These are phyloP conservation scores for Gerosis bhagava DNA, from an alignment of 2,888 invertebrate species.

Conservation along the genomic window DNA sequence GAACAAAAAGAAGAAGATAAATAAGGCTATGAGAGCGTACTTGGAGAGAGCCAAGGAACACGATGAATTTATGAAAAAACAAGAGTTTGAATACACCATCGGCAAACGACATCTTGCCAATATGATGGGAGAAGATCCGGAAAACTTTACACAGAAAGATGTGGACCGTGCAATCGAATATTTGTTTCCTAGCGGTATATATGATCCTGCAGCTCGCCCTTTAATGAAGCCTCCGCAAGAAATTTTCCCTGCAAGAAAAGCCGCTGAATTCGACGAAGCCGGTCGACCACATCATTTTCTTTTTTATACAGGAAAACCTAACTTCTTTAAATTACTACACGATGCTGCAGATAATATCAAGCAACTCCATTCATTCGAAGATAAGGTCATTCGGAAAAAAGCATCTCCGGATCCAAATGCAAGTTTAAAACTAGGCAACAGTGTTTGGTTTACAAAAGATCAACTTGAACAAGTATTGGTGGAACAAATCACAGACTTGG, in stretches of 20 bases:
- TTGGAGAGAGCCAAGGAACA: slow-evolving; percentile 91
- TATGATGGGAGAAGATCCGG: slow-evolving; percentile 98
- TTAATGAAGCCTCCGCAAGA: slow-evolving; percentile 95
- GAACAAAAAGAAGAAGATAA: slow-evolving; percentile 84
- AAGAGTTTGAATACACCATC: slow-evolving; percentile 91
- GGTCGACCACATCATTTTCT: slow-evolving; percentile 96
- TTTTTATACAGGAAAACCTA: slow-evolving; percentile 95
- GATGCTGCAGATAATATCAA: slow-evolving; percentile 88
- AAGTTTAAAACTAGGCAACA: slow-evolving; percentile 63
- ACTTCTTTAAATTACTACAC: slow-evolving; percentile 91
- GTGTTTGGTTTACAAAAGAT: slow-evolving; percentile 85
- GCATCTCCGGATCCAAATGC: slow-evolving; percentile 82
- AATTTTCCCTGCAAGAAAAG: slow-evolving; percentile 92
- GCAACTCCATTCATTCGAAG: slow-evolving; percentile 86
- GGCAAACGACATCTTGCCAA: slow-evolving; percentile 98
- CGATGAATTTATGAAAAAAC: slow-evolving; percentile 91
- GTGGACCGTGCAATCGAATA: slow-evolving; percentile 95
- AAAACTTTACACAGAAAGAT: slow-evolving; percentile 93
- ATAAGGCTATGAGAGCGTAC: slow-evolving; percentile 95
- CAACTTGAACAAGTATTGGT: slow-evolving; percentile 85
- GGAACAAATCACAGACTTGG: slow-evolving; percentile 85
- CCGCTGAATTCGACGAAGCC: slow-evolving; percentile 94
- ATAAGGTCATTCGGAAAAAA: slow-evolving; percentile 85
- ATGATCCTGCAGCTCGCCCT: slow-evolving; percentile 92
- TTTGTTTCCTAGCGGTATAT: slow-evolving; percentile 97